Evolutionary conservation across 53 echinoderm and acorn worm species (phyloP).

Genomic region (Antedon mediterranea): DNA sequence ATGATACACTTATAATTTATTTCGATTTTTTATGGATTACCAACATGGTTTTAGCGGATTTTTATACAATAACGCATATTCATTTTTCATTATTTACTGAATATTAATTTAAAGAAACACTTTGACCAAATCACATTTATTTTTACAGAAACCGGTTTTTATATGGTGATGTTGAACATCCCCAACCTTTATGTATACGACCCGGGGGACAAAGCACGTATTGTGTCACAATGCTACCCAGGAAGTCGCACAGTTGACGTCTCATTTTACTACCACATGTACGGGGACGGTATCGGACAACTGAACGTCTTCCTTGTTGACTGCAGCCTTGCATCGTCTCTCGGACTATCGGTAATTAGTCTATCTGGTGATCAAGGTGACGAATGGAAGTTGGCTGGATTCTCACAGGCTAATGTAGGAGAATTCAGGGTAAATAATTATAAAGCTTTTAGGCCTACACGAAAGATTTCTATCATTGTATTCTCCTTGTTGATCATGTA

Average conservation of each 20-base stretch:
- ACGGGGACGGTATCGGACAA: constrained; percentile 1
- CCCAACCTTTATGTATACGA: neutral
- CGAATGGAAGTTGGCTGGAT: neutral
- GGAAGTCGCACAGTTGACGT: neutral
- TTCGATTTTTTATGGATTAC: too few species aligned
- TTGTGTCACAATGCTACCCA: neutral
- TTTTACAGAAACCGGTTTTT: neutral
- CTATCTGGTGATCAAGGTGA: neutral
- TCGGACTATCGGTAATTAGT: neutral
- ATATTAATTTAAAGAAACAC: too few species aligned
- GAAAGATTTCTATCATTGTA: too few species aligned
- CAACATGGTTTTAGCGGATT: too few species aligned
- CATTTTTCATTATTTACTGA: too few species aligned
- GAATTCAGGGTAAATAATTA: neutral
- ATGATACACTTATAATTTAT: too few species aligned
- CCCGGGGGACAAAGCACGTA: neutral
- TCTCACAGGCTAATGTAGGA: neutral
- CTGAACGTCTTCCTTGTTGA: neutral
- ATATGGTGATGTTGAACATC: neutral
- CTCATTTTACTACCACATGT: constrained; percentile 4
- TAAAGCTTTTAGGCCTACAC: neutral
- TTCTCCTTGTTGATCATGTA: too few species aligned
- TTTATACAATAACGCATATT: too few species aligned
- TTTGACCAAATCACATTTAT: too few species aligned
- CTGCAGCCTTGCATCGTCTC: neutral